Percentiles rank a stretch among this genome's conserved stretches.
Evolutionary conservation across 35 echinoderm and acorn worm genomes (phyloP).

Genomic region (Heliocidaris tuberculata): DNA sequence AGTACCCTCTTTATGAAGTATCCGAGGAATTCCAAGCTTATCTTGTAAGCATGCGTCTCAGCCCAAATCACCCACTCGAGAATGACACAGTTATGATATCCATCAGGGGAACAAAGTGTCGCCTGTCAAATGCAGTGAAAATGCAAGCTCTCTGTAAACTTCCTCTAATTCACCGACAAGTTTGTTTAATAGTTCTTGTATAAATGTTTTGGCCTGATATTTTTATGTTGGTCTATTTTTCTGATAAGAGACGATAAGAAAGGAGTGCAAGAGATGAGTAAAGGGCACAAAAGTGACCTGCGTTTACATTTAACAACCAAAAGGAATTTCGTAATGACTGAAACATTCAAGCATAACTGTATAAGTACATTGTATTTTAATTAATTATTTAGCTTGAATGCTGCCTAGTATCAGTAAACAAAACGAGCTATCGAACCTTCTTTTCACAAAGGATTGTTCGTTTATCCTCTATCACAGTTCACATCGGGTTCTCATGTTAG

Average conservation of each 20-base stretch:
- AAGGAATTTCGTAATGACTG: too few relatives aligned
- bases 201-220: conserved; percentile 27
- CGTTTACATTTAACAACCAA: too few relatives aligned
- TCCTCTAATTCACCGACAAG: neutral
- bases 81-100: conserved; percentile 12
- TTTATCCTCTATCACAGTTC: too few relatives aligned
- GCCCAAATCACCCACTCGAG: conserved; percentile 5
- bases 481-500: too few relatives aligned
- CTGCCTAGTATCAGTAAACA: too few relatives aligned
- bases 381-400: too few relatives aligned
- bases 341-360: too few relatives aligned
- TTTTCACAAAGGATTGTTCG: too few relatives aligned
- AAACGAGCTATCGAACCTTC: too few relatives aligned
- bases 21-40: neutral
- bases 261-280: neutral
- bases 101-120: neutral
- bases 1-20: neutral
- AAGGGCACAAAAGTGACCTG: neutral
- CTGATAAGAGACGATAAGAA: neutral
- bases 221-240: conserved; percentile 16
- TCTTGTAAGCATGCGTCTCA: neutral
- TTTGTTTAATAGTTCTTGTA: conserved; percentile 22
- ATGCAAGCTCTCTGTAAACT: neutral
- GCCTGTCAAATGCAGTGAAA: neutral
- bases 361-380: too few relatives aligned